phyloP scores from a whole-genome alignment of 2,888 invertebrate genomes.

The Stenurella melanura region DNA sequence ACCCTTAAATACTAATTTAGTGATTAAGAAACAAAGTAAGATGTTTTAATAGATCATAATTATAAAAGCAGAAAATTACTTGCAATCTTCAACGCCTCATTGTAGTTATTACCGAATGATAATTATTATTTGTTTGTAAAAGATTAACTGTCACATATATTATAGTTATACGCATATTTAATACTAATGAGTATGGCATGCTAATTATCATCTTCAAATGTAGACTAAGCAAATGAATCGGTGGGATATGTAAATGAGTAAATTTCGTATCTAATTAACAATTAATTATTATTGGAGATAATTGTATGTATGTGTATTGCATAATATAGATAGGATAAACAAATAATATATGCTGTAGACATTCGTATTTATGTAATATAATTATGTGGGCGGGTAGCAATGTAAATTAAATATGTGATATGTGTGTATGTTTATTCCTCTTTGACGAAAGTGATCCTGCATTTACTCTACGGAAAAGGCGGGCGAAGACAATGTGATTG shows the following conservation, averaged over 20 bases:
- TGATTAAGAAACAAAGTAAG: too few relatives aligned
- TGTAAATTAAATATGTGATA: constrained; percentile 10
- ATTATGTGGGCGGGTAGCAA: constrained; percentile 23
- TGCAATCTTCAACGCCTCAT: not conserved
- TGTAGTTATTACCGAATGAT: not conserved
- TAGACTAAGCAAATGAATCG: constrained; percentile 14
- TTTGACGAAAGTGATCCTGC: constrained; percentile 12
- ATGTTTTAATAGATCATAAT: too few relatives aligned
- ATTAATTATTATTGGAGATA: constrained; percentile 26
- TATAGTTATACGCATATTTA: not conserved
- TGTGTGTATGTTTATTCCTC: constrained; percentile 22
- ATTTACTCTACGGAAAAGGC: constrained; percentile 9
- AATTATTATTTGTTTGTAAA: not conserved
- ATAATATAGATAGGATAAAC: constrained; percentile 21
- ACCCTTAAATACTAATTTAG: too few relatives aligned
- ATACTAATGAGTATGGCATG: not conserved
- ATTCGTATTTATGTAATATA: constrained; percentile 25
- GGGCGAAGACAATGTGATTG: not conserved
- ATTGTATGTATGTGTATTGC: constrained; percentile 23
- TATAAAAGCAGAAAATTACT: too few relatives aligned
- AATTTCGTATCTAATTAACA: constrained; percentile 22
- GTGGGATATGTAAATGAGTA: not conserved
- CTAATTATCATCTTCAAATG: constrained; percentile 17
- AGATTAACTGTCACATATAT: not conserved
- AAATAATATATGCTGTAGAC: constrained; percentile 32